A percentile compares a stretch with the other conserved stretches of the same genome.
Evolutionary conservation across 64 coral and sea anemone genomes (phyloP).

Genomic region (Cladopsammia gracilis): DNA sequence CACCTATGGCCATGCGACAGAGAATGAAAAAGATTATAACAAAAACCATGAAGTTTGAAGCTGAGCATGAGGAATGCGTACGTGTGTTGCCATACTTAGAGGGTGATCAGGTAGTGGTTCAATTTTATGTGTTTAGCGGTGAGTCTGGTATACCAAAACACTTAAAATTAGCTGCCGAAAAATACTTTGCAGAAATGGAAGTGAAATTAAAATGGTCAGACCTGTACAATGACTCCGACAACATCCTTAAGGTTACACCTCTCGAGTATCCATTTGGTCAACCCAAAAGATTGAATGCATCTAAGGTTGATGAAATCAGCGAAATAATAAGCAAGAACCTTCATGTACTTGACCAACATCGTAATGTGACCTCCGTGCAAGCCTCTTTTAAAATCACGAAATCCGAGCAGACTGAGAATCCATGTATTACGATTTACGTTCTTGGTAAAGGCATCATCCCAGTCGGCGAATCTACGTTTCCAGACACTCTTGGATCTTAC

Average conservation of each 20-base stretch:
- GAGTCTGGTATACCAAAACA: neutral
- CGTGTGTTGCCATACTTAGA: neutral
- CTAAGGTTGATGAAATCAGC: neutral
- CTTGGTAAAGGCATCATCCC: constrained; percentile 39
- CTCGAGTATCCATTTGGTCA: neutral
- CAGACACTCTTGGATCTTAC: neutral
- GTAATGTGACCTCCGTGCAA: constrained; percentile 12
- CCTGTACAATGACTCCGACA: too few relatives aligned
- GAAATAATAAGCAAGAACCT: constrained; percentile 10
- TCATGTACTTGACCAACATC: neutral
- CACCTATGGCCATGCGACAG: too few relatives aligned
- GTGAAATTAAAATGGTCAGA: neutral
- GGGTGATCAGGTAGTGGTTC: neutral
- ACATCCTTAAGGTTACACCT: neutral
- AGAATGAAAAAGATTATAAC: neutral
- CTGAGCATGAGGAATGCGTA: neutral
- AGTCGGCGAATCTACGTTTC: neutral
- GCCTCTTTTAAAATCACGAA: constrained; percentile 12
- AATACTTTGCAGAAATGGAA: neutral
- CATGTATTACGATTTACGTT: constrained; percentile 17
- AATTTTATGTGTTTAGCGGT: neutral
- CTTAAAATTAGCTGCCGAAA: neutral
- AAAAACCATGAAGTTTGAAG: neutral
- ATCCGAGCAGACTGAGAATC: neutral
- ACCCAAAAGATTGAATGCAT: neutral